A percentile compares a stretch with the other conserved stretches of the same genome.
phyloP scores from a whole-genome alignment of 2,888 invertebrate genomes.

The Helicoverpa assulta region DNA sequence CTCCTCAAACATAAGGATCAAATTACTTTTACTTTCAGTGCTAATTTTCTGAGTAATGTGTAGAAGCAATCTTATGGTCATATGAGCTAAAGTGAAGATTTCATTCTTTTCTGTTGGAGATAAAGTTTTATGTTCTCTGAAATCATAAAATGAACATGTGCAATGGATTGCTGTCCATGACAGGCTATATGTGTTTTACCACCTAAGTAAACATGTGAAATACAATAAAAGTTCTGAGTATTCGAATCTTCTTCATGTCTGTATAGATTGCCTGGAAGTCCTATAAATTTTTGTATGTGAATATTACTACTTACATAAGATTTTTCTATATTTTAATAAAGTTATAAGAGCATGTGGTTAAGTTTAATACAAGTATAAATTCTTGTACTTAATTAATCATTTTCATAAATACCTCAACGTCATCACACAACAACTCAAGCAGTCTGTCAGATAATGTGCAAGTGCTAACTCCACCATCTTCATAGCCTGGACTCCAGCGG shows the following conservation, averaged over 20 bases:
- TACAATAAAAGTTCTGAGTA: too few relatives aligned
- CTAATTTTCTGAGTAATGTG: constrained; percentile 76
- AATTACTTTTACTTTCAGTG: constrained; percentile 47
- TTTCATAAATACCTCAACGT: constrained; percentile 68
- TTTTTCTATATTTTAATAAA: too few relatives aligned
- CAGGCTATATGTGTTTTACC: constrained; percentile 1
- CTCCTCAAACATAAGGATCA: constrained; percentile 61
- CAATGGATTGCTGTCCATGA: too few relatives aligned
- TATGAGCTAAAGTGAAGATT: constrained; percentile 77
- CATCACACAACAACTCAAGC: constrained; percentile 69
- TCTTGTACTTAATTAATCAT: too few relatives aligned
- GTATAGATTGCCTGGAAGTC: too few relatives aligned
- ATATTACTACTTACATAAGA: too few relatives aligned
- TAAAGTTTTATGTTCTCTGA: constrained; percentile 66
- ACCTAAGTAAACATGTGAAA: background rate
- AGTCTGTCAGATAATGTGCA: constrained; percentile 66
- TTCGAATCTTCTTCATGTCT: too few relatives aligned
- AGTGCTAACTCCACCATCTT: constrained; percentile 66
- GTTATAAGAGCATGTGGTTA: too few relatives aligned
- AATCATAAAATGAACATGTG: constrained; percentile 35
- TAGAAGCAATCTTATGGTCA: constrained; percentile 73
- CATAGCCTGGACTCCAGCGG: constrained; percentile 73
- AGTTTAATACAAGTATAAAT: too few relatives aligned
- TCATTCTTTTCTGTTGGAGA: constrained; percentile 82
- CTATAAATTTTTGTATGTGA: too few relatives aligned